Evolutionary conservation across 2,888 invertebrate species (phyloP), one percentile per base, ranked within the genome.

Genomic region (Epinotia brunnichana): DNA sequence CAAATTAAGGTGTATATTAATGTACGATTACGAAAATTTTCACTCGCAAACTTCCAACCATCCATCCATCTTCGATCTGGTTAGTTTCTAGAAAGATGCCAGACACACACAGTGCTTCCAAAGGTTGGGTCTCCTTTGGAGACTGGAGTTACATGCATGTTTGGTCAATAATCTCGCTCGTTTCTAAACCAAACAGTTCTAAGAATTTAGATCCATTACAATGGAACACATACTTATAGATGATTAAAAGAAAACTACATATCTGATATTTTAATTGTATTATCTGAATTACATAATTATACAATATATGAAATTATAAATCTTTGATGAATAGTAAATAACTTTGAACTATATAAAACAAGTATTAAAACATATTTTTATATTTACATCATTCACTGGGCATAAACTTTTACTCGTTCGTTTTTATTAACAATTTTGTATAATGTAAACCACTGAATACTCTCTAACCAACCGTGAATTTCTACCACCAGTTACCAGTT

Each of bases 231-330:
- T 3, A 4, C 41, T 2, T 13, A 13, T 11, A 41, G 41, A 48
- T 48, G 62, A 48, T 3, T 62, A 48, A 62, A 60, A 48, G 24
- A 48, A 62, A 48, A 62, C 24, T 24, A 62, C 11, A 5, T 62
- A 24, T 48, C n/a, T 51, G 48, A 48, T 29, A 48, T 48, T 51
- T 4, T 17, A 29, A 13, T 51, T 62, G n/a, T 62, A 62, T 17
- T 62, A 29, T 24, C 10, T 51, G 4, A 62, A 48, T 17, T 62
- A 48, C 10, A 19, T 29, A 63, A 44, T 5, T 15, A 11, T 41
- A 41, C 64, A 51, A 11, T 41, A 41, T 59, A 53, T 29, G 44
- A 21, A 56, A 15, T 63, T 54, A 57, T 35, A 44, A 62, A 56
- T 62, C 29, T 69, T 54, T 60, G 48, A 17, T 53, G 17, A 64